phyloP scores from a whole-genome alignment of 2,797 vertebrate species.

The Nyctalus aviator region DNA sequence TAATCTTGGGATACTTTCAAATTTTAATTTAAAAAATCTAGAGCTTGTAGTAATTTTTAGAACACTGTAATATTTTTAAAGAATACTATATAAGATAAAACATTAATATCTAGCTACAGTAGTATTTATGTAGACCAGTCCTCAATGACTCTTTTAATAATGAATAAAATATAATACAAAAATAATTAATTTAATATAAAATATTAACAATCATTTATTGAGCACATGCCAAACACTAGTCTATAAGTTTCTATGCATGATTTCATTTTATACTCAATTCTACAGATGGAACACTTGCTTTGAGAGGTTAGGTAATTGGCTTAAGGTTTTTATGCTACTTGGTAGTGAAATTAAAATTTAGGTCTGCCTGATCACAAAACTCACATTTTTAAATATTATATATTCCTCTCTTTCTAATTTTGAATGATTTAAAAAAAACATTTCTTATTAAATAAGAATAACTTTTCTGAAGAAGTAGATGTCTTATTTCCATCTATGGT shows the following conservation, averaged over 20 bases:
- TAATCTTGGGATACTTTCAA: neutral
- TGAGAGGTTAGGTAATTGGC: neutral
- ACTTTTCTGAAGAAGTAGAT: neutral
- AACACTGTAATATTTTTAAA: neutral
- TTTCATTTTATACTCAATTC: neutral
- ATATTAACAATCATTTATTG: neutral
- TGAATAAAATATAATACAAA: constrained; percentile 30
- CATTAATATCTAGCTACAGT: neutral
- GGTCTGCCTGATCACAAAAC: neutral
- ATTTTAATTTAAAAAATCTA: constrained; percentile 49
- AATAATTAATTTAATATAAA: constrained; percentile 49
- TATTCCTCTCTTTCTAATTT: neutral
- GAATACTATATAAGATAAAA: neutral
- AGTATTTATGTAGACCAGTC: neutral
- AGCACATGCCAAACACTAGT: neutral
- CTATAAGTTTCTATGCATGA: neutral
- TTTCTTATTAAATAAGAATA: neutral
- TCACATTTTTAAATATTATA: constrained; percentile 1
- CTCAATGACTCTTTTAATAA: neutral
- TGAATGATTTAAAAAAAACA: neutral
- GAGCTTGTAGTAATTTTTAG: neutral
- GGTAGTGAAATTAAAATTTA: constrained; percentile 13
- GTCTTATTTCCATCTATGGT: neutral
- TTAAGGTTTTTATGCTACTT: neutral
- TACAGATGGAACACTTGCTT: neutral